Conservation (phyloP, 1,140 invertebrate species). For the Drosophila micromelanica region DNA sequence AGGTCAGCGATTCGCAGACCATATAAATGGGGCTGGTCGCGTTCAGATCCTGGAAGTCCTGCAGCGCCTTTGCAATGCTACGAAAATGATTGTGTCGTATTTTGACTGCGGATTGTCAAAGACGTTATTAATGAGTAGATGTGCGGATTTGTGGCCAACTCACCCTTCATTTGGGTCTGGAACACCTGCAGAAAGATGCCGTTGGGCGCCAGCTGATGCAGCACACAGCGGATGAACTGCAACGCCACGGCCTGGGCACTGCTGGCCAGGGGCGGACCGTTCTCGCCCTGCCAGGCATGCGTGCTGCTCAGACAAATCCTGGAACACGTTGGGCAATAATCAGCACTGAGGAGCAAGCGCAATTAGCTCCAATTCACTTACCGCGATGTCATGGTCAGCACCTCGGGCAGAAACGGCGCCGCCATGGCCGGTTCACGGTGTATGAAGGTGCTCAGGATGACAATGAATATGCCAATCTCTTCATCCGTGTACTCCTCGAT, state of each 20-base stretch:
- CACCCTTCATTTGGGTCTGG: conserved; percentile 93
- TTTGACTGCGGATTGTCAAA: conserved; percentile 55
- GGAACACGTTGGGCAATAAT: background rate
- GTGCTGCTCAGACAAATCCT: conserved; percentile 90
- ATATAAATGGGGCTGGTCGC: conserved; percentile 96
- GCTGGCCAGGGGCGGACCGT: conserved; percentile 93
- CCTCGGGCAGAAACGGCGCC: conserved; percentile 95
- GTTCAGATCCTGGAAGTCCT: conserved; percentile 99
- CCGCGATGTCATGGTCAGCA: conserved; percentile 94
- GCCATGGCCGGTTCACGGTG: conserved; percentile 97
- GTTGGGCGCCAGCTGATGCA: conserved; percentile 98
- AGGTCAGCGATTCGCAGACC: conserved; percentile 95
- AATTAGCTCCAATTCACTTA: conserved; percentile 78
- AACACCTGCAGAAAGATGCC: conserved; percentile 98
- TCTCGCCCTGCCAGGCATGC: conserved; percentile 97
- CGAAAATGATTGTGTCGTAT: conserved; percentile 90
- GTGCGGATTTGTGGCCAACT: conserved; percentile 8
- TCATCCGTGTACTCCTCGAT: conserved; percentile 98
- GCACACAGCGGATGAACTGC: conserved; percentile 97
- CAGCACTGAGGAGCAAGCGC: background rate
- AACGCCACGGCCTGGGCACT: conserved; percentile 96
- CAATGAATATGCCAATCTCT: conserved; percentile 97
- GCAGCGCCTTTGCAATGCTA: conserved; percentile 95
- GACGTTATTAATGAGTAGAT: background rate
- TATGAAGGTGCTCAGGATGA: conserved; percentile 97